Evolutionary conservation across 2,113 vertebrate genomes (phyloP).

Genomic region (Colius striatus): DNA sequence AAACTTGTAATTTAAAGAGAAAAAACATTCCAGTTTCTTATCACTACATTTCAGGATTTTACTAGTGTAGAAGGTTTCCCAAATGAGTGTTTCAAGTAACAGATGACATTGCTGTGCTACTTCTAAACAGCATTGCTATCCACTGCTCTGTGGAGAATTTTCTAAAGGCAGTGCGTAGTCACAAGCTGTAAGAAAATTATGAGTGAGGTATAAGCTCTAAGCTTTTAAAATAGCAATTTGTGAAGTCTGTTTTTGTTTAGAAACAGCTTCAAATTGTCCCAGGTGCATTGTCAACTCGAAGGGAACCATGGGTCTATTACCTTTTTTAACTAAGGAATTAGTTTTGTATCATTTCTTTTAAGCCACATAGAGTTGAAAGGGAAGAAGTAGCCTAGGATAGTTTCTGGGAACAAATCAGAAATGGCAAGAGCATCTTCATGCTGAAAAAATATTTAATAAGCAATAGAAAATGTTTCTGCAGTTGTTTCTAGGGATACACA

Average conservation of each 20-base stretch:
- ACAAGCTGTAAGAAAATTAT: conserved; percentile 36
- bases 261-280: conserved; percentile 10
- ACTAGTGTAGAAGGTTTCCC: neutral
- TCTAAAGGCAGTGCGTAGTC: neutral
- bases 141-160: neutral
- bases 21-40: neutral
- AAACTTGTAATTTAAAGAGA: neutral
- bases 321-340: conserved; percentile 6
- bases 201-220: neutral
- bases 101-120: neutral
- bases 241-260: conserved; percentile 1
- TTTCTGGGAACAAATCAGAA: conserved; percentile 30
- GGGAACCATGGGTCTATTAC: neutral
- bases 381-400: neutral
- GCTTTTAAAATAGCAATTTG: conserved; percentile 16
- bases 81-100: conserved; percentile 17
- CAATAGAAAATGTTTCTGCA: neutral
- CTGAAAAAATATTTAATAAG: conserved; percentile 22
- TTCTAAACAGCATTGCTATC: neutral
- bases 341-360: conserved; percentile 32
- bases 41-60: conserved; percentile 15
- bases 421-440: neutral
- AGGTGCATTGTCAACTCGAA: conserved; percentile 9
- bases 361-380: neutral
- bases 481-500: neutral